A percentile compares a stretch with the other conserved stretches of the same genome.
phyloP scores from a whole-genome alignment of 1,140 invertebrate genomes.

The Drosophila dunni region DNA sequence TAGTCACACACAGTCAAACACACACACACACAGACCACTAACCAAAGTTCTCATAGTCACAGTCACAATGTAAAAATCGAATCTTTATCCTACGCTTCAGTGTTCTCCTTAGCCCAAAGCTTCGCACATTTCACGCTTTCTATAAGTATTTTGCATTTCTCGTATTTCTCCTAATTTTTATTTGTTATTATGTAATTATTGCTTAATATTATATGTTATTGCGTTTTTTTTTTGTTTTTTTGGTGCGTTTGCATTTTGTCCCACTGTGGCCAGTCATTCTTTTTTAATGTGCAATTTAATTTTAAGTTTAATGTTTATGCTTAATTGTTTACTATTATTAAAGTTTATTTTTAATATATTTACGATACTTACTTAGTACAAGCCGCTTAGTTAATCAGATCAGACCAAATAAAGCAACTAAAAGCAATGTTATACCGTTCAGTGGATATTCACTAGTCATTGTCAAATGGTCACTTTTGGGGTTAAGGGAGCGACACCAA shows the following conservation, averaged over 20 bases:
- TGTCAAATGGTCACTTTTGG: not conserved
- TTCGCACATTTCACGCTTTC: slow-evolving; percentile 66
- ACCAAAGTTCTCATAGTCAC: slow-evolving; percentile 79
- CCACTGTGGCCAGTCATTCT: slow-evolving; percentile 50
- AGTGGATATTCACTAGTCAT: not conserved
- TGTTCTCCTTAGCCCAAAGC: slow-evolving; percentile 62
- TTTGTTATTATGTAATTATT: slow-evolving; percentile 42
- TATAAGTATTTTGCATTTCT: slow-evolving; percentile 45
- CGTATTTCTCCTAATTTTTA: slow-evolving; percentile 28
- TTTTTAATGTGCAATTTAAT: slow-evolving; percentile 67
- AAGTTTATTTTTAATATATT: slow-evolving; percentile 38
- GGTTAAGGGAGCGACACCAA: no score
- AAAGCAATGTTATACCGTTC: slow-evolving; percentile 26
- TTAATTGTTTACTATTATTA: slow-evolving; percentile 56
- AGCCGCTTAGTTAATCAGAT: slow-evolving; percentile 67
- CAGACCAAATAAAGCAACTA: slow-evolving; percentile 73
- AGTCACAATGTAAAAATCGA: slow-evolving; percentile 39
- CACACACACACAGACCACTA: slow-evolving; percentile 48
- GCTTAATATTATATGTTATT: slow-evolving; percentile 70
- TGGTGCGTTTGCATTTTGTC: slow-evolving; percentile 52
- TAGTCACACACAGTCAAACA: slow-evolving; percentile 57
- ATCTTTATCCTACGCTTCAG: slow-evolving; percentile 44
- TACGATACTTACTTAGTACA: slow-evolving; percentile 59
- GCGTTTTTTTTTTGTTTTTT: slow-evolving; percentile 40
- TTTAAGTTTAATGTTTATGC: slow-evolving; percentile 61